These are phyloP conservation scores for Euproctis similis DNA, from an alignment of 2,888 invertebrate genomes.

Conservation along the genomic window DNA sequence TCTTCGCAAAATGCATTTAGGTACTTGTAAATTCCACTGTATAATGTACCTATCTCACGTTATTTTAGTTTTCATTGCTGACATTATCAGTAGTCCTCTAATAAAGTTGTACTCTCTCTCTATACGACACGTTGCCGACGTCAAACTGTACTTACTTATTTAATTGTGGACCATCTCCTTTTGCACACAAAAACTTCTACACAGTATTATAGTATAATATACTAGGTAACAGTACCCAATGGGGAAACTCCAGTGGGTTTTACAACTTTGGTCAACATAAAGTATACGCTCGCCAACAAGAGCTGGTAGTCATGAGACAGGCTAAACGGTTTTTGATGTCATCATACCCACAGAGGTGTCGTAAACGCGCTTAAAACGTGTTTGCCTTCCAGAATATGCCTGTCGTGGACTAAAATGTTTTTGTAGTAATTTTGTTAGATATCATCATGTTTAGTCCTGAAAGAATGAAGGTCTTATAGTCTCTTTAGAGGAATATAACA, in stretches of 20 bases:
- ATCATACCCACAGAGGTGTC: conserved; percentile 36
- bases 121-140: conserved; percentile 23
- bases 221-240: conserved; percentile 24
- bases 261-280: conserved; percentile 40
- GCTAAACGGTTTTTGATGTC: conserved; percentile 62
- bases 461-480: conserved; percentile 36
- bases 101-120: conserved; percentile 23
- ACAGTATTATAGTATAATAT: no score
- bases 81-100: conserved; percentile 21
- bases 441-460: conserved; percentile 28
- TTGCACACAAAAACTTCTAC: conserved; percentile 1
- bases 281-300: conserved; percentile 33
- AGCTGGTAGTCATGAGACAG: conserved; percentile 41
- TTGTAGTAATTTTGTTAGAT: no score
- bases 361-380: conserved; percentile 47
- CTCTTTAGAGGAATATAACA: conserved; percentile 23
- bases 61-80: conserved; percentile 21
- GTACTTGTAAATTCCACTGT: no score
- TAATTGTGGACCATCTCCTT: conserved; percentile 28
- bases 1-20: conserved; percentile 19
- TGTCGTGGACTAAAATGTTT: conserved; percentile 30
- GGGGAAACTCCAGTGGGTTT: conserved; percentile 34
- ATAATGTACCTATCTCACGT: no score
- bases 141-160: conserved; percentile 33
- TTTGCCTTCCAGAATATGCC: conserved; percentile 25